Percentiles rank a stretch among this genome's conserved stretches.
Conservation (phyloP, 1,140 invertebrate species). For the Lepeophtheirus salmonis region DNA sequence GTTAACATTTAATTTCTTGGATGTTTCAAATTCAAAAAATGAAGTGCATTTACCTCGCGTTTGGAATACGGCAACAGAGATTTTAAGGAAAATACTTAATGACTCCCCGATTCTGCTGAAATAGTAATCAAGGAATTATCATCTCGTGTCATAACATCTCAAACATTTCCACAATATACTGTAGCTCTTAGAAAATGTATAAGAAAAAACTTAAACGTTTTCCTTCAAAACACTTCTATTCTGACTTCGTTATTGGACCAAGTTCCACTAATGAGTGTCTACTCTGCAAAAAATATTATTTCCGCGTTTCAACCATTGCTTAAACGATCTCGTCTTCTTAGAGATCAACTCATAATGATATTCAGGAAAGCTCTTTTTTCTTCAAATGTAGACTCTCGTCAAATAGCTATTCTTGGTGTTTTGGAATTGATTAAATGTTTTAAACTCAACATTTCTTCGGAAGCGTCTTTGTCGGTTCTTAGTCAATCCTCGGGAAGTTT, state of each 20-base stretch:
- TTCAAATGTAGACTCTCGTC: not conserved
- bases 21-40: not conserved
- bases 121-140: not conserved
- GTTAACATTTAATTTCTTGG: not conserved
- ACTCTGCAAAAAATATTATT: not conserved
- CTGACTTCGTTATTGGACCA: not conserved
- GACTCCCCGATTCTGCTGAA: not conserved
- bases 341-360: not conserved
- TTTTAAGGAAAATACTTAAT: not conserved
- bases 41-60: not conserved
- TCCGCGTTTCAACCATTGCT: not conserved
- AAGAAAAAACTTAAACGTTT: not conserved
- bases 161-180: not conserved
- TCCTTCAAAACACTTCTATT: not conserved
- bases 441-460: not conserved
- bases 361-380: not conserved
- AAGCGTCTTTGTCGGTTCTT: not conserved
- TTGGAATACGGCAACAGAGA: not conserved
- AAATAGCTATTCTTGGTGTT: not conserved
- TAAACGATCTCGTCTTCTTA: not conserved
- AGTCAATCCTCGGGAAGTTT: not conserved
- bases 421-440: not conserved
- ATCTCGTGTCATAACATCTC: not conserved
- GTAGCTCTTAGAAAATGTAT: not conserved
- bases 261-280: not conserved